Conservation (phyloP, 2,113 vertebrate species). For the Otocyon megalotis region DNA sequence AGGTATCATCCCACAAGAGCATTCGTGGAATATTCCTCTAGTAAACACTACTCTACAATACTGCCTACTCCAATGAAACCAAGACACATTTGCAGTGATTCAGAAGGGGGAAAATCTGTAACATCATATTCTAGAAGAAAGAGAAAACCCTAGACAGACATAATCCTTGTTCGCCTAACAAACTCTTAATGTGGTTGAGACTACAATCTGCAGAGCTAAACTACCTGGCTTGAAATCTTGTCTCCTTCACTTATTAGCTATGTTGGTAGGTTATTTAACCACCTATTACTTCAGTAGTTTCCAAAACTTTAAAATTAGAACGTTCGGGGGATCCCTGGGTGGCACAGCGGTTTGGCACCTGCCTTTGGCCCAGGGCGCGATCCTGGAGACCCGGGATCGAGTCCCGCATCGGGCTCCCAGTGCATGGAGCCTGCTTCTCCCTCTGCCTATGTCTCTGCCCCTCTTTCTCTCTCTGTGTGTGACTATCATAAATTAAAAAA, state of each 20-base stretch:
- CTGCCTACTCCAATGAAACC: neutral
- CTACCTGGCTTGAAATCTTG: neutral
- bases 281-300: neutral
- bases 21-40: neutral
- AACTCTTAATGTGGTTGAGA: constrained; percentile 27
- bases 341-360: no score
- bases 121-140: neutral
- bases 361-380: no score
- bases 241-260: neutral
- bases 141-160: neutral
- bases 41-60: neutral
- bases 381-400: no score
- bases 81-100: neutral
- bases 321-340: neutral
- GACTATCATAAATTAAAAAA: no score
- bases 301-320: neutral
- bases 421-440: no score
- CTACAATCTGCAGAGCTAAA: constrained; percentile 21
- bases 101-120: neutral
- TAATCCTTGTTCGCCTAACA: neutral
- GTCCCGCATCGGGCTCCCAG: no score
- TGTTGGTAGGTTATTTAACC: neutral
- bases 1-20: neutral
- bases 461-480: no score
- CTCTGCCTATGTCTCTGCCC: no score